Evolutionary conservation across 2,797 vertebrate species (phyloP).

Genomic region (Podarcis lilfordi): DNA sequence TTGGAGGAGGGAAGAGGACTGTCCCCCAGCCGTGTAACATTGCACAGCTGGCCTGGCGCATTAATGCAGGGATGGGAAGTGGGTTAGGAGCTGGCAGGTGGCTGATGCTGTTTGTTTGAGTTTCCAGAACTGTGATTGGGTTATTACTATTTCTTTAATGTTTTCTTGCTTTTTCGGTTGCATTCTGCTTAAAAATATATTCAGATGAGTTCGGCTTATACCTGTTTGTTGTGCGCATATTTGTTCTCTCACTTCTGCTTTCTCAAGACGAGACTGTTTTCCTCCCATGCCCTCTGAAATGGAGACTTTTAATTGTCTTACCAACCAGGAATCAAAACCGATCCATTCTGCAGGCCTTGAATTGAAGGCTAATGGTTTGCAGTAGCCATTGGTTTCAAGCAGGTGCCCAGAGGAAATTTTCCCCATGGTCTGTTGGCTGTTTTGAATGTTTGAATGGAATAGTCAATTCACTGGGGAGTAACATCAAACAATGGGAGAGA

Average conservation of each 20-base stretch:
- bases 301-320: background rate
- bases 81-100: background rate
- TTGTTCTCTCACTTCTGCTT: background rate
- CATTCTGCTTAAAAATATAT: background rate
- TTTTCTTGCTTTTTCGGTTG: background rate
- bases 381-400: conserved; percentile 85
- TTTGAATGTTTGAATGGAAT: conserved; percentile 66
- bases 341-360: conserved; percentile 69
- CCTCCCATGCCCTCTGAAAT: background rate
- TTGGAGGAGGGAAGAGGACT: background rate
- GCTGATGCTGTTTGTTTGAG: background rate
- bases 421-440: conserved; percentile 82
- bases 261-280: background rate
- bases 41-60: conserved; percentile 17
- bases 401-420: conserved; percentile 79
- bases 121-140: background rate
- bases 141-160: background rate
- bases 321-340: background rate
- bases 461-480: conserved; percentile 82
- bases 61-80: background rate
- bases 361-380: conserved; percentile 83
- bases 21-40: fast-evolving
- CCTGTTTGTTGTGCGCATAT: background rate
- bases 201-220: background rate
- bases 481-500: background rate